Evolutionary conservation across 2,888 invertebrate genomes (phyloP), one percentile per base, ranked within the genome.

Genomic region (Malthinus seriepunctatus): DNA sequence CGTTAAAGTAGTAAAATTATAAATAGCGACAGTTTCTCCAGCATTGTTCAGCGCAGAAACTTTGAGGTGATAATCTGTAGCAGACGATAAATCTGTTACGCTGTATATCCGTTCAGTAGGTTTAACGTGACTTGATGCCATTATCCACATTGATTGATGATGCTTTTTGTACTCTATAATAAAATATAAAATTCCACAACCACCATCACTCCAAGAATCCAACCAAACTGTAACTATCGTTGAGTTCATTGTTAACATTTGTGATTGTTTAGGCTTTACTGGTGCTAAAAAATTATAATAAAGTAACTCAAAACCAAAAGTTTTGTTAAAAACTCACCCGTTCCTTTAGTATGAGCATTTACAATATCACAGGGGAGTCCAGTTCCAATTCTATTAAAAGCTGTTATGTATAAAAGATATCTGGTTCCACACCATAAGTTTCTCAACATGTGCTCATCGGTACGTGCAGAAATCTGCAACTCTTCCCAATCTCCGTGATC

Each of bases 401-500:
- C 93, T 1, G 93, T 93, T 62, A 95, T 89, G 76, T 93, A 94
- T 57, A 94, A 83, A 72, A 93, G 91, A 77, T 95, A 95, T 32
- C 89, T 85, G 0, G 92, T 93, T 4, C 94, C 94, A 72, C 94
- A 94, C 89, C 91, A 91, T 38, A 95, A 80, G 76, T 91, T 91
- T 39, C 89, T 87, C 34, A 94, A 76, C 62, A 91, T 84, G 74
- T 92, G 90, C 56, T 90, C 88, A 60, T 89, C 89, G 5, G 88
- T 88, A 61, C 90, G 88, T 6, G 92, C 88, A 64, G 91, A 89
- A 51, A 94, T 89, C 76, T 93, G 93, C 59, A 93, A 80, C 76
- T 94, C 94, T 75, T 94, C 93, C 94, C 94, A 94, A 72, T 94
- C 94, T 0, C 94, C 94, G 70, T 90, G 91, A 69, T 93, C 92